Evolutionary conservation across 1,140 invertebrate genomes (phyloP).

Genomic region (Cardiocondyla obscurior): DNA sequence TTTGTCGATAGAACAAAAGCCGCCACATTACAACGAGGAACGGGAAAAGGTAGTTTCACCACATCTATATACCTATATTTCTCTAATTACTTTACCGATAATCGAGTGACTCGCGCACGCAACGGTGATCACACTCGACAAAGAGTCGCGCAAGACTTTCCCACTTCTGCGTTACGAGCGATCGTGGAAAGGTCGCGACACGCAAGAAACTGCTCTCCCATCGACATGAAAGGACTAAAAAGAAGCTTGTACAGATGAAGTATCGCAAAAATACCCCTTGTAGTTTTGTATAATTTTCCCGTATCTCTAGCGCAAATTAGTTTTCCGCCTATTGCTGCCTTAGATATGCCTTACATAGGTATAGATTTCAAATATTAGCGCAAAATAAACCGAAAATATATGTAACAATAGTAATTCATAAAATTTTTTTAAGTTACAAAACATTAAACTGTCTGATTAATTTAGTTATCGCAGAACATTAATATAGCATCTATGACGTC

Average conservation of each 20-base stretch:
- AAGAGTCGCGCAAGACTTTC: conserved; percentile 43
- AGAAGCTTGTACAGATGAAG: neutral
- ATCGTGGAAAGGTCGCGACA: conserved; percentile 45
- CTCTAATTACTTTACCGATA: conserved; percentile 72
- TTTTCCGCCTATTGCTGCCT: neutral
- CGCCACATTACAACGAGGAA: conserved; percentile 26
- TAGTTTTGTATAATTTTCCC: conserved; percentile 13
- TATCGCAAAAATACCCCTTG: neutral
- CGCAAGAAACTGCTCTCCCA: conserved; percentile 34
- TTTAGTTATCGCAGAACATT: neutral
- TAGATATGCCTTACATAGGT: too few relatives aligned
- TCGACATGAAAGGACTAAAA: conserved; percentile 34
- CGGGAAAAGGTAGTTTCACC: neutral
- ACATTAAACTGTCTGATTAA: neutral
- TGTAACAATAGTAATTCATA: neutral
- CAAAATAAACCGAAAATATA: neutral
- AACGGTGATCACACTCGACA: conserved; percentile 58
- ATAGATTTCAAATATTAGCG: neutral
- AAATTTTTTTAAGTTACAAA: neutral
- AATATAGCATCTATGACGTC: neutral
- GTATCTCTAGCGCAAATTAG: neutral
- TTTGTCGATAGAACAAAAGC: conserved; percentile 63
- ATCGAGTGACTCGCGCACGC: conserved; percentile 66
- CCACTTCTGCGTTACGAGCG: conserved; percentile 35
- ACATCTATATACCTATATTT: conserved; percentile 52